Evolutionary conservation across 1,140 invertebrate species (phyloP).

Genomic region (Wasmannia auropunctata): DNA sequence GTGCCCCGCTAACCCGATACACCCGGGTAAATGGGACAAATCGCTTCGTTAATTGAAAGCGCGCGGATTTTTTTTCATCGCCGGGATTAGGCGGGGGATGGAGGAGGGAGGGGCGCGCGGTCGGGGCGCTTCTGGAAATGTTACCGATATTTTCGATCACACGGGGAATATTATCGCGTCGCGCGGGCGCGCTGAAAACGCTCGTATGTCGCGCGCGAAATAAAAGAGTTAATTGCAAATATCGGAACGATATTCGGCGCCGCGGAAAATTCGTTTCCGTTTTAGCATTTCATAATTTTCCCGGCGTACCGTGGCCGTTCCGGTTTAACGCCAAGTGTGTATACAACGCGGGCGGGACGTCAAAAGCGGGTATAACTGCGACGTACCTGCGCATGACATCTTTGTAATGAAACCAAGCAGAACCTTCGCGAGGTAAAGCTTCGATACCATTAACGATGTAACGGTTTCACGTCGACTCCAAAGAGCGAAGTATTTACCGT

Average conservation of each 20-base stretch:
- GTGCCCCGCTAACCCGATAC: conserved; percentile 44
- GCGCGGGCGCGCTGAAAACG: neutral
- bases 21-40: conserved; percentile 43
- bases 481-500: conserved; percentile 52
- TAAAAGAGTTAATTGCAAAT: conserved; percentile 57
- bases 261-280: conserved; percentile 50
- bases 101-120: too few species aligned
- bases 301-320: conserved; percentile 28
- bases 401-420: conserved; percentile 65
- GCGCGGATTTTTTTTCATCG: conserved; percentile 21
- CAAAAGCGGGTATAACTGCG: conserved; percentile 62
- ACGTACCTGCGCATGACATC: conserved; percentile 69
- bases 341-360: conserved; percentile 59
- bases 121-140: neutral
- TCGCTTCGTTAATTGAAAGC: conserved; percentile 49
- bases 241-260: conserved; percentile 45
- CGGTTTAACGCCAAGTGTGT: conserved; percentile 58
- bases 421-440: conserved; percentile 56
- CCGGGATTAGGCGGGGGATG: neutral
- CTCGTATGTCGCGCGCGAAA: neutral
- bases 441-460: conserved; percentile 62
- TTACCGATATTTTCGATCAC: conserved; percentile 34
- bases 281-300: conserved; percentile 58
- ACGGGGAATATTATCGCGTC: neutral
- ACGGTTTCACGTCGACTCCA: conserved; percentile 53